Evolutionary conservation across 2,888 invertebrate species (phyloP).

Genomic region (Synergus japonicus): DNA sequence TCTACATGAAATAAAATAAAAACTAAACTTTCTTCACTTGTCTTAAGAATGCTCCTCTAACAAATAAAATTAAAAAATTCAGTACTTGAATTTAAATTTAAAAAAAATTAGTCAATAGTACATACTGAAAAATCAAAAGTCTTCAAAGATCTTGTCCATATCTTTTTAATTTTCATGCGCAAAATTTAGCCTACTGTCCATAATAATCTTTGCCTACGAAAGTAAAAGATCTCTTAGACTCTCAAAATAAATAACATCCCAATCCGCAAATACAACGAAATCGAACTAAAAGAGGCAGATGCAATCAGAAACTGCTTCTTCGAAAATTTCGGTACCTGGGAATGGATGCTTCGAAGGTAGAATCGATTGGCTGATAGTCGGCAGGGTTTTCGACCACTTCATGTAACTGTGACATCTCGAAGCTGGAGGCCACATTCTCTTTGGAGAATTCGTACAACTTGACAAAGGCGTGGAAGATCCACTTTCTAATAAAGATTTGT

Average conservation of each 20-base stretch:
- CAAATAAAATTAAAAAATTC: background rate
- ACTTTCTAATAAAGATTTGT: conserved; percentile 71
- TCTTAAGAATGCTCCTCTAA: background rate
- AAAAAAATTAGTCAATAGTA: background rate
- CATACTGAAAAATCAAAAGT: background rate
- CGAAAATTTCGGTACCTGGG: conserved; percentile 66
- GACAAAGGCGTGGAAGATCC: conserved; percentile 82
- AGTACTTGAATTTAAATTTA: background rate
- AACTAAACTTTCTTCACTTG: background rate
- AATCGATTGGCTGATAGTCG: conserved; percentile 74
- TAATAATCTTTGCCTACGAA: background rate
- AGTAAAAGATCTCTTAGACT: background rate
- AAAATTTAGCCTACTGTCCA: background rate
- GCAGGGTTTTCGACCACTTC: conserved; percentile 79
- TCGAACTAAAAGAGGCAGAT: conserved; percentile 1
- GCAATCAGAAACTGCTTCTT: conserved; percentile 31
- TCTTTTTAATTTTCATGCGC: background rate
- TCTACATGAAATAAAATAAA: conserved; percentile 50
- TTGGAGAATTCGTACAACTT: conserved; percentile 83
- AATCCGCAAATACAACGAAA: conserved; percentile 6
- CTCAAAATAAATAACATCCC: background rate
- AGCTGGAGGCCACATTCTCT: conserved; percentile 78
- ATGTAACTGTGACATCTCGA: conserved; percentile 72
- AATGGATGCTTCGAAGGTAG: conserved; percentile 72
- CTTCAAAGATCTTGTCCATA: background rate